Conservation (phyloP, 2,113 vertebrate genomes). For the Coturnix japonica region DNA sequence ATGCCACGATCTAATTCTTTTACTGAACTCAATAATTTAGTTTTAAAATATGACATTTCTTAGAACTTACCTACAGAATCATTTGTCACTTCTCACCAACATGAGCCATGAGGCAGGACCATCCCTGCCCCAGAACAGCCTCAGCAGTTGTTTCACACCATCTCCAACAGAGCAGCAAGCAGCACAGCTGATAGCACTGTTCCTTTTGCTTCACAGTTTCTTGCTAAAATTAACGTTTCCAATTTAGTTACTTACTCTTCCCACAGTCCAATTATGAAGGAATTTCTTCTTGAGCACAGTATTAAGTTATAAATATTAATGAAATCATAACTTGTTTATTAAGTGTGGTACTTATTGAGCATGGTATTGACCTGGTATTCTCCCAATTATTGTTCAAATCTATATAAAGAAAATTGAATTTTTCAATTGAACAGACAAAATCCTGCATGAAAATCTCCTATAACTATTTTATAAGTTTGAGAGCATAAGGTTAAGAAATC, state of each 20-base stretch:
- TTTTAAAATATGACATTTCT: background rate
- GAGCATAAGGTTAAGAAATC: background rate
- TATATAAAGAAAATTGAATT: background rate
- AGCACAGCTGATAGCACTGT: slow-evolving; percentile 33
- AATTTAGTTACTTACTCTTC: slow-evolving; percentile 51
- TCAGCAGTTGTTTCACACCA: slow-evolving; percentile 26
- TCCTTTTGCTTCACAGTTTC: slow-evolving; percentile 44
- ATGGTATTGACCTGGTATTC: background rate
- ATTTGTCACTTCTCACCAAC: background rate
- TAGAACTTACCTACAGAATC: background rate
- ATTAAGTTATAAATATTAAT: slow-evolving; percentile 52
- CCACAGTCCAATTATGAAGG: slow-evolving; percentile 42
- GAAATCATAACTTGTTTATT: slow-evolving; percentile 18
- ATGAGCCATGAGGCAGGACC: background rate
- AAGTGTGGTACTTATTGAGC: background rate
- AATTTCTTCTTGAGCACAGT: slow-evolving; percentile 22
- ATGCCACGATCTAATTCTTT: background rate
- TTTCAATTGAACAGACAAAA: background rate
- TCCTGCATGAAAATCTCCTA: background rate
- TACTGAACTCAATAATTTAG: background rate
- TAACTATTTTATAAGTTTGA: background rate
- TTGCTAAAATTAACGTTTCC: slow-evolving; percentile 60
- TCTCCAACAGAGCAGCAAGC: background rate
- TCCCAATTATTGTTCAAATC: background rate
- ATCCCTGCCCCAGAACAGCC: background rate